Evolutionary conservation across 2,113 vertebrate species (phyloP).

Genomic region (Psittacara wagleri): DNA sequence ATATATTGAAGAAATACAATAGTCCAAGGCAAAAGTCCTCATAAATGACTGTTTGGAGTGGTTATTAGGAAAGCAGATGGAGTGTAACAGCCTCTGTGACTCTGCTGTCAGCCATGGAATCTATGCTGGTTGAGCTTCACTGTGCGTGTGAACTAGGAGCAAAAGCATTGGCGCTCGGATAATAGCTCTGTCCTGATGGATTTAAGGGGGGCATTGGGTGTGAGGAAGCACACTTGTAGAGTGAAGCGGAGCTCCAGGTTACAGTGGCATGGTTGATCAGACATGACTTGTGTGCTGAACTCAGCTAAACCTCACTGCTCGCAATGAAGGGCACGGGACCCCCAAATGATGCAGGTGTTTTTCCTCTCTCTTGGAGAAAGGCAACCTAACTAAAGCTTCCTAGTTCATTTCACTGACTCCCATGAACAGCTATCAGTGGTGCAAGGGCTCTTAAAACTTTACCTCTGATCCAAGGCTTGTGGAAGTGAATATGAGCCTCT

Average conservation of each 20-base stretch:
- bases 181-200: neutral
- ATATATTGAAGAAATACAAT: neutral
- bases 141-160: neutral
- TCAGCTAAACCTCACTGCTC: neutral
- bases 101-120: neutral
- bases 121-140: neutral
- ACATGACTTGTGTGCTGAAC: neutral
- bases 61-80: neutral
- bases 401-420: neutral
- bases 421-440: neutral
- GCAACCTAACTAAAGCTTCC: neutral
- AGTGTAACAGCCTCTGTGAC: neutral
- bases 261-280: fast-evolving
- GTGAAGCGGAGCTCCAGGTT: neutral
- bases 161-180: neutral
- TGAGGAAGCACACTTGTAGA: neutral
- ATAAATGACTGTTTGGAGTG: neutral
- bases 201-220: neutral
- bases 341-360: neutral
- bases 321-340: neutral
- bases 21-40: neutral
- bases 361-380: neutral
- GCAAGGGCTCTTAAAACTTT: neutral
- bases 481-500: neutral
- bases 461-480: neutral